These are phyloP conservation scores for Cranoglanis bouderius DNA, from an alignment of 2,113 vertebrate species.

Conservation along the genomic window DNA sequence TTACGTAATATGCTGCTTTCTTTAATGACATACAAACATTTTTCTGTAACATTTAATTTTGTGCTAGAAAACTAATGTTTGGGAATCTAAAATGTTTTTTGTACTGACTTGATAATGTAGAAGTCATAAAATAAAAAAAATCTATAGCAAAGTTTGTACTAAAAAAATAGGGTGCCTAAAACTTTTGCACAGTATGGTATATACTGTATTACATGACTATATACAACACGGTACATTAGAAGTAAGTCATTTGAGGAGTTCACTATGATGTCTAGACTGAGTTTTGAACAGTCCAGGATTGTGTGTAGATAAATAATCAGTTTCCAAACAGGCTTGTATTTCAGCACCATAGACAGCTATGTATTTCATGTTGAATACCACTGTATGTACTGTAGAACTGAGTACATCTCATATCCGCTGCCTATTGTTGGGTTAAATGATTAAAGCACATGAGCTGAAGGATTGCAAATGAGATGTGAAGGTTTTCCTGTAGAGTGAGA, in stretches of 20 bases:
- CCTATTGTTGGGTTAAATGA: not conserved
- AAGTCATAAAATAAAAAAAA: too few species aligned
- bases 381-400: not conserved
- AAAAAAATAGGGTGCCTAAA: too few species aligned
- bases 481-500: not conserved
- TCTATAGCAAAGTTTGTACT: too few species aligned
- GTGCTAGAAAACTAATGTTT: too few species aligned
- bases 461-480: not conserved
- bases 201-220: not conserved
- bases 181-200: too few species aligned
- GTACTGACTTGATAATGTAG: too few species aligned
- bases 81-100: too few species aligned
- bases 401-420: not conserved
- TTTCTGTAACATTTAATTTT: too few species aligned
- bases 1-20: too few species aligned
- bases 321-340: not conserved
- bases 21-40: too few species aligned
- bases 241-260: not conserved
- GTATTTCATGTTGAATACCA: not conserved
- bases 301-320: not conserved
- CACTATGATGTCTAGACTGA: not conserved
- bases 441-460: not conserved
- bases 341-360: constrained; percentile 45
- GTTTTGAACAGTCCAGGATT: too few species aligned
- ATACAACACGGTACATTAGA: too few species aligned